Percentiles rank a stretch among this genome's conserved stretches.
These are phyloP conservation scores for Anniella stebbinsi DNA, from an alignment of 2,797 vertebrate species.

Conservation along the genomic window DNA sequence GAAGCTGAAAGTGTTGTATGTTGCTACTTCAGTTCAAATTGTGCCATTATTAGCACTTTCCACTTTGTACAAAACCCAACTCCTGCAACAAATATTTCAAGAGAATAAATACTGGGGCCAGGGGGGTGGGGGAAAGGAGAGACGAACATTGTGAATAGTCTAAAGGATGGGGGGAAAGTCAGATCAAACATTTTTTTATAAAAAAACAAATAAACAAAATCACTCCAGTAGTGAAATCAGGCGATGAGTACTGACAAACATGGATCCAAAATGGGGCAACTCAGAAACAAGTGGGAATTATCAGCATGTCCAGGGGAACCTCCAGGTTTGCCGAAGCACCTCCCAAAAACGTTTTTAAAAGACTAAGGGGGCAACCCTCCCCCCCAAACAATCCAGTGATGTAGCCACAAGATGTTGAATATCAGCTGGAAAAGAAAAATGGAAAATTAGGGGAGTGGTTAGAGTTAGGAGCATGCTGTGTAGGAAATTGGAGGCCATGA, in stretches of 20 bases:
- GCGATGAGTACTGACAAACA: not conserved
- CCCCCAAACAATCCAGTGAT: not conserved
- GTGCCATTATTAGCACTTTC: constrained; percentile 78
- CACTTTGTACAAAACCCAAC: constrained; percentile 63
- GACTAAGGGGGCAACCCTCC: not conserved
- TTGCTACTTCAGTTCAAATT: constrained; percentile 73
- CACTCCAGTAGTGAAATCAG: not conserved
- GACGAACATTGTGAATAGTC: not conserved
- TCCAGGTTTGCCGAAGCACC: not conserved
- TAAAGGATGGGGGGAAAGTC: not conserved
- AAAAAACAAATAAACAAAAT: not conserved
- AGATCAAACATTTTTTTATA: not conserved
- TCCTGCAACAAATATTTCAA: constrained; percentile 55
- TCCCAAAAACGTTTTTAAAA: too few relatives aligned
- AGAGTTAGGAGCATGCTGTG: too few relatives aligned
- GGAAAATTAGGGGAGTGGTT: too few relatives aligned
- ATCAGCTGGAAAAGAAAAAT: not conserved
- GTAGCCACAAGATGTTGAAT: too few relatives aligned
- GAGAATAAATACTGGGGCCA: constrained; percentile 56
- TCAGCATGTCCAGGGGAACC: not conserved
- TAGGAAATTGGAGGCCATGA: not conserved
- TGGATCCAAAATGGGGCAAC: too few relatives aligned
- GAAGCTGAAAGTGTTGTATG: constrained; percentile 78
- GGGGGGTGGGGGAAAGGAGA: not conserved
- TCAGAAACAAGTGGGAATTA: too few relatives aligned